These are phyloP conservation scores for Bellardia pandia DNA, from an alignment of 2,888 invertebrate genomes.

Conservation along the genomic window DNA sequence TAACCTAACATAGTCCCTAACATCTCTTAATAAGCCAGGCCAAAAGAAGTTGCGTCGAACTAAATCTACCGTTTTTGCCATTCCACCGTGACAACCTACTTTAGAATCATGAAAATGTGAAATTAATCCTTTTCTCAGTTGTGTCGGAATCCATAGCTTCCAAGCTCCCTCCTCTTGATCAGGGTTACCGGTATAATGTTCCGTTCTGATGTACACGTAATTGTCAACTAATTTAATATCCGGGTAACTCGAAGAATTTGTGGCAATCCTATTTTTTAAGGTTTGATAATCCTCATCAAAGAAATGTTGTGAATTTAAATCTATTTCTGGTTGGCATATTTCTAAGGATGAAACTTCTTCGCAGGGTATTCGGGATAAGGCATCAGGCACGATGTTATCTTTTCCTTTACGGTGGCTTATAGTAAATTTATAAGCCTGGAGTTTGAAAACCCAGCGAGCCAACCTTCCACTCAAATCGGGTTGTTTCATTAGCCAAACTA, in stretches of 20 bases:
- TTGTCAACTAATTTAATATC: conserved; percentile 35
- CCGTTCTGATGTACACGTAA: conserved; percentile 23
- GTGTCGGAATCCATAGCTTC: conserved; percentile 35
- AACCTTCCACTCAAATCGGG: too few relatives aligned
- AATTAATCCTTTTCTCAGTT: not conserved
- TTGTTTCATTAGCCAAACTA: not conserved
- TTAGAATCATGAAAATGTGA: not conserved
- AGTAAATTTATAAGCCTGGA: not conserved
- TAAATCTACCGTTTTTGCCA: conserved; percentile 14
- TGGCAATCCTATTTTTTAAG: not conserved
- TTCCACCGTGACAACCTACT: not conserved
- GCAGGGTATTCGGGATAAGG: not conserved
- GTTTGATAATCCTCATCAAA: conserved; percentile 8
- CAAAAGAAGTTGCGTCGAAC: conserved; percentile 10
- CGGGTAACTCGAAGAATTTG: not conserved
- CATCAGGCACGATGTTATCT: not conserved
- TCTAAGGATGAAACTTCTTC: conserved; percentile 20
- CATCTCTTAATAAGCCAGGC: too few relatives aligned
- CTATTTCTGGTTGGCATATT: conserved; percentile 21
- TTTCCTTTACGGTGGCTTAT: not conserved
- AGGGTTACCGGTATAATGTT: conserved; percentile 19
- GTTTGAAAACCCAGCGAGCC: not conserved
- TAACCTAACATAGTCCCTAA: not conserved
- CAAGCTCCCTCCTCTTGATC: not conserved
- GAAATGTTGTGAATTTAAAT: conserved; percentile 20